Evolutionary conservation across 2,888 invertebrate genomes (phyloP).

Genomic region (Dichetophora obliterata): DNA sequence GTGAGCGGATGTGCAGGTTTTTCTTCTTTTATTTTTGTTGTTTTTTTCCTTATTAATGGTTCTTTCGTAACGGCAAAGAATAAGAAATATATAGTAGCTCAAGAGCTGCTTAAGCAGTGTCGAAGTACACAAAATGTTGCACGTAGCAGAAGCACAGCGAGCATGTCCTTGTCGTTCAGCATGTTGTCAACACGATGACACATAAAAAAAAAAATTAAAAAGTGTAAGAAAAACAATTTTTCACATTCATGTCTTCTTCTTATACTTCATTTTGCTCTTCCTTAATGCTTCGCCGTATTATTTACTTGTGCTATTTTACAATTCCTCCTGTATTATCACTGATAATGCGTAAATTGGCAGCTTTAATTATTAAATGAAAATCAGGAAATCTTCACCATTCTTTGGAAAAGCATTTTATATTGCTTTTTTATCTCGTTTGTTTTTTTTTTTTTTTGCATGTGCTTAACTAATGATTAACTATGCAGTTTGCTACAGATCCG

Average conservation of each 20-base stretch:
- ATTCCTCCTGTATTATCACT: neutral
- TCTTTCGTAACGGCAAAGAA: neutral
- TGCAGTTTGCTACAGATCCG: no score
- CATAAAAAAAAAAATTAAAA: constrained; percentile 1
- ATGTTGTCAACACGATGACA: constrained; percentile 9
- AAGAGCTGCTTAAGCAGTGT: neutral
- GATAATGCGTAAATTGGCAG: neutral
- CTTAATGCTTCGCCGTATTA: neutral
- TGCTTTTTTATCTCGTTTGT: no score
- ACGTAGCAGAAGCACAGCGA: neutral
- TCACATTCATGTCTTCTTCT: neutral
- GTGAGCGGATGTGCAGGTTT: neutral
- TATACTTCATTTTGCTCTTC: neutral
- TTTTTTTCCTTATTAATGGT: constrained; percentile 1
- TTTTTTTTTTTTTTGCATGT: no score
- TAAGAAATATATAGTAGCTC: no score
- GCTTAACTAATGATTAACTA: no score
- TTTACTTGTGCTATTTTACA: neutral
- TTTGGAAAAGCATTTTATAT: neutral
- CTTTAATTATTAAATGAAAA: neutral
- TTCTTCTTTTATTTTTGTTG: neutral
- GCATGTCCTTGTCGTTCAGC: constrained; percentile 9
- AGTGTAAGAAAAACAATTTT: neutral
- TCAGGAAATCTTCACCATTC: neutral
- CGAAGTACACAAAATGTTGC: neutral